Evolutionary conservation across 2,797 vertebrate genomes (phyloP).

Genomic region (Malacoctenus gilli): DNA sequence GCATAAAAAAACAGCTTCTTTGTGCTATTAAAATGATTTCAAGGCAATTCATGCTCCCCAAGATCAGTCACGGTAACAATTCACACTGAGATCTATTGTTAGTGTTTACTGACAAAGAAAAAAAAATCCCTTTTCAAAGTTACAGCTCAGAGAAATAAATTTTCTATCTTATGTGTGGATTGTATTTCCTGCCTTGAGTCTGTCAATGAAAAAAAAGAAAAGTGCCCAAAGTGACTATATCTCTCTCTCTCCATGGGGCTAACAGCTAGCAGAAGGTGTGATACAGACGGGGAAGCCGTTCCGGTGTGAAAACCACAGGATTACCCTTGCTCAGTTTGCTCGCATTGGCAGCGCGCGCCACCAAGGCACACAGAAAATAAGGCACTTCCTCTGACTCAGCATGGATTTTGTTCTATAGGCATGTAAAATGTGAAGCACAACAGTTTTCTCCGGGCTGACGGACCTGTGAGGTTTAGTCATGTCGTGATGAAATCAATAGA

Average conservation of each 20-base stretch:
- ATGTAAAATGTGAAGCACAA: slow-evolving; percentile 1
- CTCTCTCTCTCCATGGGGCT: slow-evolving; percentile 61
- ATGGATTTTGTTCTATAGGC: slow-evolving; percentile 39
- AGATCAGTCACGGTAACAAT: too few species aligned
- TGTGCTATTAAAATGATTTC: too few species aligned
- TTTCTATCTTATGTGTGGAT: slow-evolving; percentile 30
- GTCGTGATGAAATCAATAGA: slow-evolving; percentile 1
- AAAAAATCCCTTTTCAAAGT: too few species aligned
- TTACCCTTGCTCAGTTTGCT: slow-evolving; percentile 62
- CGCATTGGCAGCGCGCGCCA: slow-evolving; percentile 50
- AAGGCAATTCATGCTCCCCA: too few species aligned
- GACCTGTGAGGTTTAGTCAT: background rate
- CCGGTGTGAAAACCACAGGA: slow-evolving; percentile 77
- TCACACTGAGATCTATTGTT: too few species aligned
- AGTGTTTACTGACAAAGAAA: too few species aligned
- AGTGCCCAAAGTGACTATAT: slow-evolving; percentile 46
- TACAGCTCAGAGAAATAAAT: slow-evolving; percentile 7
- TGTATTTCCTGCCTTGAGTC: slow-evolving; percentile 39
- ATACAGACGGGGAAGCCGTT: slow-evolving; percentile 74
- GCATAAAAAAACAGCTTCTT: too few species aligned
- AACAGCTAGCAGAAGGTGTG: slow-evolving; percentile 79
- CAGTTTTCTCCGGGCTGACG: background rate
- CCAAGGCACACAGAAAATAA: slow-evolving; percentile 54
- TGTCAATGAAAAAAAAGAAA: slow-evolving; percentile 62
- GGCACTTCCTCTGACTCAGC: slow-evolving; percentile 66